Base-by-base conservation (phyloP, 2,797 vertebrate species). In the Phataginus tetradactyla region DNA sequence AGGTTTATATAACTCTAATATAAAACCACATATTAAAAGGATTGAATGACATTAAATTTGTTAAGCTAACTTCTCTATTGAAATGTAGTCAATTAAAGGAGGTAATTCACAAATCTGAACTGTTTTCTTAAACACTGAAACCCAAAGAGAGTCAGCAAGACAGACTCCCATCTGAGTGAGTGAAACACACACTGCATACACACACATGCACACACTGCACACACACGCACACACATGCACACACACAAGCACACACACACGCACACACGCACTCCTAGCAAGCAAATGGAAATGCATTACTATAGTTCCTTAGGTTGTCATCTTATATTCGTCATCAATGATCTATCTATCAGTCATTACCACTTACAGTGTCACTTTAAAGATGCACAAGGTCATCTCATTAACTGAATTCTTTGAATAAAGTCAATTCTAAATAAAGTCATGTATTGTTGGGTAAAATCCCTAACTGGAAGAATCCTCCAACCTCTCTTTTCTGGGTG, bases 31-130 rank as follows among this genome's bases (percentile, higher is more conserved):
- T 64, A 83, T 78, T 83, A 27, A 90, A 97, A 64, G 2, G 27
- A 83, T 49, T 71, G 59, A 74, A 18, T 27, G 5, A 95, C 97
- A 95, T 71, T 42, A 92, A 63, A 7, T 29, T 20, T 42, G 64
- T 79, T 95, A 75, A 92, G 66, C 21, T 59, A 91, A 78, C 15
- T 88, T 88, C 91, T 80, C 61, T 69, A 93, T 83, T 97, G 39
- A 74, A 97, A 93, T 74, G 1, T 63, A 91, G 59, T 23, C 92
- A 91, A 93, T 27, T 69, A 92, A 97, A 57, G 68, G 90, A 59
- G 37, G 8, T 77, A 69, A 20, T 23, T 51, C 13, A 86, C 5
- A 79, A 63, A 75, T 86, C 21, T 79, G 3, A 9, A 14, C 59
- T 71, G 27, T 81, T 32, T 77, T 29, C 66, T 75, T 75, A 55